phyloP scores from a whole-genome alignment of 2,797 vertebrate genomes.

The Cuculus canorus region DNA sequence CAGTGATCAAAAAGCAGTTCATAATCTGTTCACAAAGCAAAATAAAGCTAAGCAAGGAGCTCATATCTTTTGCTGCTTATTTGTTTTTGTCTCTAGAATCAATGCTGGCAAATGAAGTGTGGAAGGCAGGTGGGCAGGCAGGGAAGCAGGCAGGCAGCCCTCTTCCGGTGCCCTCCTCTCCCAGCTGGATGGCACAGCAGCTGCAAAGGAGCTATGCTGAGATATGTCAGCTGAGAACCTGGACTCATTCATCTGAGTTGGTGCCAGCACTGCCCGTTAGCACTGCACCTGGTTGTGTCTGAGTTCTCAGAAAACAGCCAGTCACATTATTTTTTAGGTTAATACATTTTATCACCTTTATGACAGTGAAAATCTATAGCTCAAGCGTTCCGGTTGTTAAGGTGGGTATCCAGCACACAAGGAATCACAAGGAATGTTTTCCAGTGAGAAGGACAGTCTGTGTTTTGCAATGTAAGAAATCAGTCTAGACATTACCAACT shows the following conservation, averaged over 20 bases:
- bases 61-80: neutral
- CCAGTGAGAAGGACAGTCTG: constrained; percentile 1
- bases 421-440: constrained; percentile 12
- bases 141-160: neutral
- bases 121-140: neutral
- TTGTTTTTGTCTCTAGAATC: neutral
- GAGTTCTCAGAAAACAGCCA: constrained; percentile 60
- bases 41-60: neutral
- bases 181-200: neutral
- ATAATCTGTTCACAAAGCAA: constrained; percentile 7
- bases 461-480: constrained; percentile 56
- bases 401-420: neutral
- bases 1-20: neutral
- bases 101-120: neutral
- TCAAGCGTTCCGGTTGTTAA: constrained; percentile 53
- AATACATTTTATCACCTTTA: constrained; percentile 71
- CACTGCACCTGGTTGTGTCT: constrained; percentile 3
- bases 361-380: constrained; percentile 28
- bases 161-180: neutral
- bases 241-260: neutral
- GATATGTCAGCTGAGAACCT: neutral
- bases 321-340: constrained; percentile 62
- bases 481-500: constrained; percentile 52
- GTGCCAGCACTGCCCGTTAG: neutral
- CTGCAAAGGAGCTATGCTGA: neutral